phyloP scores from a whole-genome alignment of 2,797 vertebrate genomes.

The Parauchenoglanis ngamensis region DNA sequence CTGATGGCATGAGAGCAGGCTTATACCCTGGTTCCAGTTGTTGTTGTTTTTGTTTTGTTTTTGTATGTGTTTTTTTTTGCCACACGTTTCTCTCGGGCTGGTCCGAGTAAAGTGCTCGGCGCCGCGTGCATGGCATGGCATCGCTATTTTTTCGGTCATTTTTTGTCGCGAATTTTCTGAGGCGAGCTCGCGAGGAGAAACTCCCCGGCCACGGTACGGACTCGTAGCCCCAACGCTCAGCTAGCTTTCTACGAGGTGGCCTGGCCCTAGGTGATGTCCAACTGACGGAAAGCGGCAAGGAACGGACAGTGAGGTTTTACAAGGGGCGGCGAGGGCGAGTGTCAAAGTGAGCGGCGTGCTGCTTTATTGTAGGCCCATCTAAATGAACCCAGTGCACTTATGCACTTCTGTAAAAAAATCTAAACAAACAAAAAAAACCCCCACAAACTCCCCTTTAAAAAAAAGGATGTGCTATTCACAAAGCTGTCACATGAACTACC shows the following conservation, averaged over 20 bases:
- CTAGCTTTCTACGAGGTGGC: slow-evolving; percentile 94
- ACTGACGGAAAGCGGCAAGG: slow-evolving; percentile 82
- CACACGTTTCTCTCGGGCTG: not conserved
- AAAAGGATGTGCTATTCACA: not conserved
- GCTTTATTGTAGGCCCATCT: slow-evolving; percentile 35
- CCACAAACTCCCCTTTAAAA: not conserved
- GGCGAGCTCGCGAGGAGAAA: slow-evolving; percentile 72
- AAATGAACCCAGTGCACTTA: slow-evolving; percentile 12
- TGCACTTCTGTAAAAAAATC: slow-evolving; percentile 4
- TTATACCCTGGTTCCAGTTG: not conserved
- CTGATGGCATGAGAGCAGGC: not conserved
- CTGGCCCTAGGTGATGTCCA: slow-evolving; percentile 84
- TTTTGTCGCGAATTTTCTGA: slow-evolving; percentile 97
- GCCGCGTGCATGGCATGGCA: slow-evolving; percentile 22
- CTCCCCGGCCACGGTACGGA: slow-evolving; percentile 69
- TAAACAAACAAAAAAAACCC: not conserved
- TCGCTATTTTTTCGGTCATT: slow-evolving; percentile 90
- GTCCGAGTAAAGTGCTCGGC: slow-evolving; percentile 1
- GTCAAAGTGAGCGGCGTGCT: slow-evolving; percentile 44
- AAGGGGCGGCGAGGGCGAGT: slow-evolving; percentile 39
- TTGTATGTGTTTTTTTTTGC: not conserved
- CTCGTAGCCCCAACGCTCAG: slow-evolving; percentile 75
- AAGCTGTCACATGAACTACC: not conserved
- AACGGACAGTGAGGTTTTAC: slow-evolving; percentile 29
- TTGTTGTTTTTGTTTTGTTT: not conserved